Evolutionary conservation across 2,888 invertebrate genomes (phyloP).

Genomic region (Meghimatium bilineatum): DNA sequence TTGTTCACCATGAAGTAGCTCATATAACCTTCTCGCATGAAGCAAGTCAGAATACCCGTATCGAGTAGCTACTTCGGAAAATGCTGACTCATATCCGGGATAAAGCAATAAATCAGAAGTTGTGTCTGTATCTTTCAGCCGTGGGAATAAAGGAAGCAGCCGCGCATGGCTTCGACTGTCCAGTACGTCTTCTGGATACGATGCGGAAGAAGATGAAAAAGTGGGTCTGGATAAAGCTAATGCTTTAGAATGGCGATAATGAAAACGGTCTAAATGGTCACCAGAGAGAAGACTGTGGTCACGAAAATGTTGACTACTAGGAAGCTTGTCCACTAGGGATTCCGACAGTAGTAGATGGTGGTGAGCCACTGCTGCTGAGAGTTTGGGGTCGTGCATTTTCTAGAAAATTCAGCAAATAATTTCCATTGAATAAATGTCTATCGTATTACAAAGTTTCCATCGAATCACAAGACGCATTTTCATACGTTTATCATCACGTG

Average conservation of each 20-base stretch:
- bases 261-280: background rate
- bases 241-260: background rate
- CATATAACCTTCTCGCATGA: conserved; percentile 12
- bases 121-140: background rate
- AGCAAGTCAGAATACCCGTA: conserved; percentile 29
- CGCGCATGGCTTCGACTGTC: background rate
- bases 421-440: background rate
- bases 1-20: background rate
- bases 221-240: background rate
- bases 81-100: conserved; percentile 1
- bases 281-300: background rate
- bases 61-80: conserved; percentile 13
- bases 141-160: background rate
- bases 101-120: background rate
- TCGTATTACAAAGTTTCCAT: background rate
- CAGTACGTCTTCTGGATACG: conserved; percentile 1
- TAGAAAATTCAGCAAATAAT: background rate
- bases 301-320: background rate
- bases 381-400: conserved; percentile 35
- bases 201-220: background rate
- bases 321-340: conserved; percentile 1
- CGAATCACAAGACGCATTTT: background rate
- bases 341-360: conserved; percentile 10
- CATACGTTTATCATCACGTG: background rate
- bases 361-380: conserved; percentile 26